phyloP scores from a whole-genome alignment of 2,113 vertebrate species.

The Myrmophylax atrothorax region DNA sequence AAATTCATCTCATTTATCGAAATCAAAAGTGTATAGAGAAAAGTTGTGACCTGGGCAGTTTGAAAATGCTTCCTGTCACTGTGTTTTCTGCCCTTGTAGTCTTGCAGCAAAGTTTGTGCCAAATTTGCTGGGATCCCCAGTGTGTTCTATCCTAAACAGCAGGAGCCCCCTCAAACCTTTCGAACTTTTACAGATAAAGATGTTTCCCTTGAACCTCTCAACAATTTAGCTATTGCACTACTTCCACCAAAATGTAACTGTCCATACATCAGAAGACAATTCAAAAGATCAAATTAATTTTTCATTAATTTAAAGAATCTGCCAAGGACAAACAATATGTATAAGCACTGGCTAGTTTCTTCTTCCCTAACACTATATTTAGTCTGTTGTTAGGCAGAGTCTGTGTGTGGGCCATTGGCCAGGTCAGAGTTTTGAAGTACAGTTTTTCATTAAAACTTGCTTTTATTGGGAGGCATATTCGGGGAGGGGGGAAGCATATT shows the following conservation, averaged over 20 bases:
- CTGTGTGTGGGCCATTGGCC: neutral
- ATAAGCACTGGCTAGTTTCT: neutral
- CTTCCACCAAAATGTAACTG: neutral
- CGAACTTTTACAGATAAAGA: neutral
- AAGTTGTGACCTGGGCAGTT: neutral
- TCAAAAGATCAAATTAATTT: neutral
- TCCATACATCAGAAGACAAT: neutral
- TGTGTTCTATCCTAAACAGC: neutral
- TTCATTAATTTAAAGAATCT: neutral
- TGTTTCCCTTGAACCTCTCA: neutral
- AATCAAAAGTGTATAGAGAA: neutral
- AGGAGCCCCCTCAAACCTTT: neutral
- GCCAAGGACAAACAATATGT: neutral
- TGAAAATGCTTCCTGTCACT: neutral
- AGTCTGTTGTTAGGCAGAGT: neutral
- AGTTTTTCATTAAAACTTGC: neutral
- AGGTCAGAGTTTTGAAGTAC: neutral
- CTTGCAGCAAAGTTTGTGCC: neutral
- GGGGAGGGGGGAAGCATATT: fast-evolving
- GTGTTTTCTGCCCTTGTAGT: neutral
- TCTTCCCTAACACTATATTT: neutral
- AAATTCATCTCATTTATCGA: neutral
- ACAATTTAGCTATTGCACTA: neutral
- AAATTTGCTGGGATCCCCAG: neutral
- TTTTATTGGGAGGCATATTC: neutral